Evolutionary conservation across 2,888 invertebrate species (phyloP).

Genomic region (Metacarcinus magister): DNA sequence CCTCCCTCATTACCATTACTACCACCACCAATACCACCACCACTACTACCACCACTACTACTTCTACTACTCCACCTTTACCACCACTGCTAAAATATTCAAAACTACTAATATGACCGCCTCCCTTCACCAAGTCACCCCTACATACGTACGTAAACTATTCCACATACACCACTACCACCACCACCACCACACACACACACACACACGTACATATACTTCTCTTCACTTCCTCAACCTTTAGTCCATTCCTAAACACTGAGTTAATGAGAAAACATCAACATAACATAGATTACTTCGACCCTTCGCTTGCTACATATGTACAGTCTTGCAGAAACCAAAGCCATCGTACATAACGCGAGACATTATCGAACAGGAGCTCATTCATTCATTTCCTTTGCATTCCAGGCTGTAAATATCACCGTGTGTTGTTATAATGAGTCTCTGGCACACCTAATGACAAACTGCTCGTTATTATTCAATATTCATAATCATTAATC

Average conservation of each 20-base stretch:
- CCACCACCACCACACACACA: not conserved
- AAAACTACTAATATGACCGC: too few species aligned
- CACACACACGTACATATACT: not conserved
- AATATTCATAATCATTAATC: not conserved
- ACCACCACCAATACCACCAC: not conserved
- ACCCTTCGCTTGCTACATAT: not conserved
- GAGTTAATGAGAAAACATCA: not conserved
- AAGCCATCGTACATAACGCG: slow-evolving; percentile 20
- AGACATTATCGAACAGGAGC: not conserved
- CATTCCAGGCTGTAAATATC: not conserved
- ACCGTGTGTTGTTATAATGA: not conserved
- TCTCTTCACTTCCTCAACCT: not conserved
- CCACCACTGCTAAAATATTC: not conserved
- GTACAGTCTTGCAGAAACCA: not conserved
- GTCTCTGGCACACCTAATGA: not conserved
- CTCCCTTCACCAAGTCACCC: too few species aligned
- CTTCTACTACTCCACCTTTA: not conserved
- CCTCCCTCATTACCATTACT: slow-evolving; percentile 13
- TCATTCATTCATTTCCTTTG: not conserved
- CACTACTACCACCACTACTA: not conserved
- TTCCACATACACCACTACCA: not conserved
- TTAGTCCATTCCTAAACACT: not conserved
- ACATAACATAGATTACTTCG: not conserved
- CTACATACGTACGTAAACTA: too few species aligned
- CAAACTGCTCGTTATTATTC: not conserved